A percentile compares a stretch with the other conserved stretches of the same genome.
phyloP scores from a whole-genome alignment of 2,888 invertebrate species.

The Cyrtodaria siliqua region DNA sequence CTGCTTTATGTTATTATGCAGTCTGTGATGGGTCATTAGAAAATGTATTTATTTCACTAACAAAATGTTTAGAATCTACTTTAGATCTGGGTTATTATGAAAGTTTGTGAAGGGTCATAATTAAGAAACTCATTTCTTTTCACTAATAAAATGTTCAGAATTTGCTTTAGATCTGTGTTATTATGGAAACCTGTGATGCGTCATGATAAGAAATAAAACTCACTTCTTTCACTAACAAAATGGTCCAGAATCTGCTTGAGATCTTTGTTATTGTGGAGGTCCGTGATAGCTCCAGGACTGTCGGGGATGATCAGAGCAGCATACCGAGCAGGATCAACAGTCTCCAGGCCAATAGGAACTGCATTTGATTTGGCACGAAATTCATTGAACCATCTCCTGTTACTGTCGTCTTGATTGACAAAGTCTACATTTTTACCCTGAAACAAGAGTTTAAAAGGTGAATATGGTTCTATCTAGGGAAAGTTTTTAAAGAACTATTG shows the following conservation, averaged over 20 bases:
- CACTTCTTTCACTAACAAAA: constrained; percentile 86
- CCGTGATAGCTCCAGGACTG: constrained; percentile 86
- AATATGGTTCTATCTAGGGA: neutral
- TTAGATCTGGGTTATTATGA: too few relatives aligned
- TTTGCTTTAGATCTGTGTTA: too few relatives aligned
- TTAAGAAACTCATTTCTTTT: too few relatives aligned
- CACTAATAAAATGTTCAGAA: too few relatives aligned
- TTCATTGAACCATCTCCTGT: constrained; percentile 86
- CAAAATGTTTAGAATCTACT: too few relatives aligned
- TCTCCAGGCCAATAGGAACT: constrained; percentile 85
- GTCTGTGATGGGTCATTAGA: too few relatives aligned
- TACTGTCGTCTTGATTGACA: constrained; percentile 86
- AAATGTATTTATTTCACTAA: too few relatives aligned
- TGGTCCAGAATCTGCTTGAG: constrained; percentile 85
- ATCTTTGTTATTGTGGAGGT: constrained; percentile 84
- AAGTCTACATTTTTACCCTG: constrained; percentile 85
- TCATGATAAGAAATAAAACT: too few relatives aligned
- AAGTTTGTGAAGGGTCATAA: too few relatives aligned
- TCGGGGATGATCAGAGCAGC: constrained; percentile 86
- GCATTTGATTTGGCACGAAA: constrained; percentile 86
- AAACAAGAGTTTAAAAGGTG: neutral
- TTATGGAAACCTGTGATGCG: too few relatives aligned
- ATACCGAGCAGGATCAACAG: constrained; percentile 86
- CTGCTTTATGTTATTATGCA: too few relatives aligned
- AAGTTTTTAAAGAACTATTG: neutral